phyloP scores from a whole-genome alignment of 2,797 vertebrate genomes.

The Enteromius mattozi region DNA sequence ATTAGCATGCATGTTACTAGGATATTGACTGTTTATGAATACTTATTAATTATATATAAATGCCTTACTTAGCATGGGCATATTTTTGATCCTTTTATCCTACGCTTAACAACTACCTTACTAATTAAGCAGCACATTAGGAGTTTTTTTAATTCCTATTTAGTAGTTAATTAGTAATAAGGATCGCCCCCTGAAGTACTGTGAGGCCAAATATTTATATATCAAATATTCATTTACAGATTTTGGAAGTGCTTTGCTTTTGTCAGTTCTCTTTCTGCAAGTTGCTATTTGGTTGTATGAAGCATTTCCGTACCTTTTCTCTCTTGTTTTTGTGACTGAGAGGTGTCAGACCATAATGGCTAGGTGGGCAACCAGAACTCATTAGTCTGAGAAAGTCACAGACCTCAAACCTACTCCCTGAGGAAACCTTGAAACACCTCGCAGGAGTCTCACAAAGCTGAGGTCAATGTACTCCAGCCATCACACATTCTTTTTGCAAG shows the following conservation, averaged over 20 bases:
- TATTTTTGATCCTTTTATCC: neutral
- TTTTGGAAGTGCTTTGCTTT: neutral
- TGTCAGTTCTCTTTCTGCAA: neutral
- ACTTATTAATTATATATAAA: neutral
- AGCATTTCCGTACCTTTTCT: neutral
- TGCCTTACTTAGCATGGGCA: neutral
- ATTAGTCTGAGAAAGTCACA: neutral
- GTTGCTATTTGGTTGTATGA: neutral
- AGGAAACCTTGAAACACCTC: conserved; percentile 10
- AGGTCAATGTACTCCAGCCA: conserved; percentile 24
- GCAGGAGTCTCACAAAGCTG: conserved; percentile 16
- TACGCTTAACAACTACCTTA: neutral
- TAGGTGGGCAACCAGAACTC: neutral
- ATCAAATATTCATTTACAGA: no score
- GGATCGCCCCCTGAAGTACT: no score
- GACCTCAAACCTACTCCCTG: neutral
- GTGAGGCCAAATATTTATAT: no score
- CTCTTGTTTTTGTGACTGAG: neutral
- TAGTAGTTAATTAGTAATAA: no score
- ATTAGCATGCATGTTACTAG: neutral
- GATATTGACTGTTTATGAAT: neutral
- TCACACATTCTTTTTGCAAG: conserved; percentile 27
- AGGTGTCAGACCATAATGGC: neutral
- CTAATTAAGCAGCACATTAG: neutral
- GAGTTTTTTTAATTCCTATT: neutral